Evolutionary conservation across 2,888 invertebrate genomes (phyloP).

Genomic region (Hirtodrosophila histrioides): DNA sequence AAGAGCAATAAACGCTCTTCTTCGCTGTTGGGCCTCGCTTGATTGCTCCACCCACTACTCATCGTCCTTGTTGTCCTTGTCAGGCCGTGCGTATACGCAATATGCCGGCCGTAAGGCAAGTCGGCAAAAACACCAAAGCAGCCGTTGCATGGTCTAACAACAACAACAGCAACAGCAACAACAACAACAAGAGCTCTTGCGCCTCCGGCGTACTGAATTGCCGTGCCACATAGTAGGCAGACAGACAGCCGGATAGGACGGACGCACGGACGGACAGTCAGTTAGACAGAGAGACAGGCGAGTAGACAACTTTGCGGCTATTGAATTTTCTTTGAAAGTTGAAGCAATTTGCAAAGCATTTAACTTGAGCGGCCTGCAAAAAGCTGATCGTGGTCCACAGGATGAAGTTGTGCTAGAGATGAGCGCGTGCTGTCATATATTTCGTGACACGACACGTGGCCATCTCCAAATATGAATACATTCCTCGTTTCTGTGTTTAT

Average conservation of each 20-base stretch:
- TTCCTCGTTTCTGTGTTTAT: too few species aligned
- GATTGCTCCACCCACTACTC: conserved; percentile 4
- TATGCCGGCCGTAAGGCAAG: conserved; percentile 30
- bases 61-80: conserved; percentile 26
- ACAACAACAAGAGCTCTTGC: conserved; percentile 25
- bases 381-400: conserved; percentile 41
- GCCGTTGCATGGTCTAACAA: conserved; percentile 16
- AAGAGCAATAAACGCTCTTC: conserved; percentile 58
- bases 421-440: too few species aligned
- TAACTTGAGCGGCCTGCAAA: conserved; percentile 36
- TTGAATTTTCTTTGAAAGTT: conserved; percentile 54
- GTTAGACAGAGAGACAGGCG: neutral
- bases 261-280: conserved; percentile 11
- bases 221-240: conserved; percentile 30
- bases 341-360: conserved; percentile 58
- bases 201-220: conserved; percentile 37
- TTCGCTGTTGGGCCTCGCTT: conserved; percentile 23
- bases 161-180: conserved; percentile 5
- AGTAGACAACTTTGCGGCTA: conserved; percentile 52
- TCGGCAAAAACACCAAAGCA: conserved; percentile 33
- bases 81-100: conserved; percentile 58
- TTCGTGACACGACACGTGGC: too few species aligned
- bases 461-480: too few species aligned
- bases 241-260: conserved; percentile 25
- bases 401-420: neutral